phyloP scores from a whole-genome alignment of 2,888 invertebrate species.

The Mesorhabditis sp. region DNA sequence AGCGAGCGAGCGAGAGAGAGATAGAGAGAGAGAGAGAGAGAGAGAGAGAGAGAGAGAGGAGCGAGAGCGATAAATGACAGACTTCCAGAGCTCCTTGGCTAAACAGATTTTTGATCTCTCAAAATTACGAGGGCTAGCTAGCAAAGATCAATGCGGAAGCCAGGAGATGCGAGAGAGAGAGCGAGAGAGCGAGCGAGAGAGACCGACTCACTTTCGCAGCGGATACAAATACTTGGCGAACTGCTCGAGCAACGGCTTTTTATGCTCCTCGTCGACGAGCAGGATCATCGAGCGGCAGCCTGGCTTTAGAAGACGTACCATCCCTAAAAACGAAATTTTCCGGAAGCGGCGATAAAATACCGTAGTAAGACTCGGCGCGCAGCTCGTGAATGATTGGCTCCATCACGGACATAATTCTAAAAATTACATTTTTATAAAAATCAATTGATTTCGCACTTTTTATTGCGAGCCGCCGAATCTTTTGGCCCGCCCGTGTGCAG shows the following conservation, averaged over 20 bases:
- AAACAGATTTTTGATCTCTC: not conserved
- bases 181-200: not conserved
- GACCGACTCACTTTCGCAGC: slow-evolving; percentile 77
- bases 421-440: not conserved
- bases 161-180: slow-evolving; percentile 3
- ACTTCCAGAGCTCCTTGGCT: not conserved
- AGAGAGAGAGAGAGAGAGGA: too few species aligned
- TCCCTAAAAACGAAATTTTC: slow-evolving; percentile 59
- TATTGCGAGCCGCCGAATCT: not conserved
- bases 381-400: slow-evolving; percentile 76
- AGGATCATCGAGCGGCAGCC: slow-evolving; percentile 82
- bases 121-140: too few species aligned
- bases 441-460: not conserved
- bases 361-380: slow-evolving; percentile 88
- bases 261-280: slow-evolving; percentile 81
- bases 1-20: not conserved
- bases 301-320: slow-evolving; percentile 84
- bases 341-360: not conserved
- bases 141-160: too few species aligned
- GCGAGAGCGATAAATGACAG: not conserved
- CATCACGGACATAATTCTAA: slow-evolving; percentile 35
- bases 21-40: too few species aligned
- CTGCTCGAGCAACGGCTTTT: slow-evolving; percentile 78
- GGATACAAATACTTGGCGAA: slow-evolving; percentile 93
- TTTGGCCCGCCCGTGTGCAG: not conserved